Evolutionary conservation across 2,113 vertebrate genomes (phyloP).

Genomic region (Bos indicus): DNA sequence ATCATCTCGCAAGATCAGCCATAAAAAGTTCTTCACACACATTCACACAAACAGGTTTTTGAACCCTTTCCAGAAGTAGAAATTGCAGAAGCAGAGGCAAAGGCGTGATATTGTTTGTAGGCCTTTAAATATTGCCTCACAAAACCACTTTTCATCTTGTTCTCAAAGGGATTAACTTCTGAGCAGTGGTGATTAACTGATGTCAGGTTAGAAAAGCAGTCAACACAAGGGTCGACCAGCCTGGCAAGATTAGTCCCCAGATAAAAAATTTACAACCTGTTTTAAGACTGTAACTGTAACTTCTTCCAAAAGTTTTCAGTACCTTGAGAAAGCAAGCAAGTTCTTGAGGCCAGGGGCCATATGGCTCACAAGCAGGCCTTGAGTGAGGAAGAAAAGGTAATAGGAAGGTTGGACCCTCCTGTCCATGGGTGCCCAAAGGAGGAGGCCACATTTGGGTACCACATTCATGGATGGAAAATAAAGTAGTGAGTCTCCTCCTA

Average conservation of each 20-base stretch:
- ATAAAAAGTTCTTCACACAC: constrained; percentile 66
- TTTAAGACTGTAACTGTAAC: constrained; percentile 42
- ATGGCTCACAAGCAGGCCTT: background rate
- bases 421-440: background rate
- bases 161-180: constrained; percentile 69
- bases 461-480: rapidly evolving
- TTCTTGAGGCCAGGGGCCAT: background rate
- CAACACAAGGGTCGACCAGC: constrained; percentile 40
- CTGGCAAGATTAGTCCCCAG: constrained; percentile 45
- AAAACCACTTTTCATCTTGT: constrained; percentile 67
- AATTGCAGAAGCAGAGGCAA: constrained; percentile 58
- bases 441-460: background rate
- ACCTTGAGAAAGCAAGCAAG: constrained; percentile 9
- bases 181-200: constrained; percentile 57
- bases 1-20: constrained; percentile 48
- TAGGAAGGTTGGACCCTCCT: background rate
- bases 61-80: constrained; percentile 73
- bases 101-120: constrained; percentile 68
- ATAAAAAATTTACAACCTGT: constrained; percentile 57
- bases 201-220: constrained; percentile 64
- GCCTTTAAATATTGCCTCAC: constrained; percentile 63
- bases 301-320: constrained; percentile 42
- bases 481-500: background rate
- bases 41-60: constrained; percentile 66
- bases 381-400: background rate